A percentile compares a stretch with the other conserved stretches of the same genome.
phyloP scores from a whole-genome alignment of 2,797 vertebrate genomes.

The Trematomus bernacchii region DNA sequence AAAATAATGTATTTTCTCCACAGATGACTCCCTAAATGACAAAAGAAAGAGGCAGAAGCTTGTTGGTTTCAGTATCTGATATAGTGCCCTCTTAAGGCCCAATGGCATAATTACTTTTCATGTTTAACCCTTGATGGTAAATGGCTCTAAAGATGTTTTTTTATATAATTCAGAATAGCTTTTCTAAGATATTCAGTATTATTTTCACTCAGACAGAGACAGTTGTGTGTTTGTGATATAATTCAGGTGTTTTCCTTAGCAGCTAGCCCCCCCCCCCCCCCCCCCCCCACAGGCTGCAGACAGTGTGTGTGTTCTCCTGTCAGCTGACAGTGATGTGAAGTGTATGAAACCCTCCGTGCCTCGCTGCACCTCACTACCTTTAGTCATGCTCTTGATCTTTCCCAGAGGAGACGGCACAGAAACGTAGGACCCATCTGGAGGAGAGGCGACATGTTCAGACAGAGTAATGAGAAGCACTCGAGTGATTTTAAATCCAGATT shows the following conservation, averaged over 20 bases:
- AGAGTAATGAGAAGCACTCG: background rate
- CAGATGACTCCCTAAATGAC: background rate
- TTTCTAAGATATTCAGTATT: background rate
- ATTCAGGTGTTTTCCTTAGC: conserved; percentile 2
- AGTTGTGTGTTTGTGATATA: background rate
- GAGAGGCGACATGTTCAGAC: conserved; percentile 32
- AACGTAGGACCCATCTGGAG: conserved; percentile 95
- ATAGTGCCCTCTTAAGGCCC: background rate
- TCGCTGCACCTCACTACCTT: conserved; percentile 88
- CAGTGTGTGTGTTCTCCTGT: conserved; percentile 19
- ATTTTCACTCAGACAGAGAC: background rate
- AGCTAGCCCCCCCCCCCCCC: background rate
- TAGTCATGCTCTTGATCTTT: conserved; percentile 98
- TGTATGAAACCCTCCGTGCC: conserved; percentile 19
- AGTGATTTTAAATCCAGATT: conserved; percentile 7
- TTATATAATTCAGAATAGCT: background rate
- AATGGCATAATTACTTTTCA: background rate
- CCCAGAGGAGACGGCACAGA: conserved; percentile 96
- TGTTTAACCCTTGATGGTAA: background rate
- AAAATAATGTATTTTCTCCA: background rate
- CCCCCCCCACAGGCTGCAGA: conserved; percentile 41
- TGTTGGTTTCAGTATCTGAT: background rate
- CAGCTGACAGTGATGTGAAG: conserved; percentile 51
- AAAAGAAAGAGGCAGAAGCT: too few relatives aligned
- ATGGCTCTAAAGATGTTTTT: background rate